Evolutionary conservation across 2,113 vertebrate species (phyloP), one percentile per base, ranked within the genome.

Genomic region (Hemichromis elongatus): DNA sequence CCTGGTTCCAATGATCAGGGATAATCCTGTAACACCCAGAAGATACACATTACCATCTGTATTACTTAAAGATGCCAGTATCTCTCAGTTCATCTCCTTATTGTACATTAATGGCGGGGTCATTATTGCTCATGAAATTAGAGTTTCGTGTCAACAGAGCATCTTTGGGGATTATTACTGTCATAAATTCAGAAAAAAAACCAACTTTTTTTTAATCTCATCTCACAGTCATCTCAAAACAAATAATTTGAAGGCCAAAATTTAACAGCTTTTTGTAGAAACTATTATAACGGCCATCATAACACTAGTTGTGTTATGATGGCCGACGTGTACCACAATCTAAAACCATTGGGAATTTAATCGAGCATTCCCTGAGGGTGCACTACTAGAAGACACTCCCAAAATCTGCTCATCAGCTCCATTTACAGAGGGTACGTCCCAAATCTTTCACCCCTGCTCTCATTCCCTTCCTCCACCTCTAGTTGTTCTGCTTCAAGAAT

Each of bases 361-460:
- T 80, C 81, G 40, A 53, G 37, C 68, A n/a, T 68, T 86, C 53
- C 68, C 50, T 59, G 24, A 14, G 77, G 53, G 42, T 61, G 28
- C 63, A 73, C 57, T 28, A 21, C 57, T 28, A 77, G 85, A 84
- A 90, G 81, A 19, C 68, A 42, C 59, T 89, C 50, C 79, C 63
- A 84, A 80, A 83, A 82, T 84, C n/a, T 84, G 37, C 10, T n/a
- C 55, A 77, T 86, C 83, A 35, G 54, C 40, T 86, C 42, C 68
- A 84, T 87, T 84, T 79, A 80, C 61, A 73, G 73, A 84, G 47
- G 66, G 14, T 52, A 59, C 61, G 63, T 86, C 75, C 52, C 79
- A 77, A 70, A 85, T 87, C 21, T 79, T 70, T 75, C 28, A 35
- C 21, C n/a, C n/a, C 24, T 35, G 16, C 77, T 82, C 55, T 4